Evolutionary conservation across 1,140 invertebrate species (phyloP).

Genomic region (Grapholita molesta): DNA sequence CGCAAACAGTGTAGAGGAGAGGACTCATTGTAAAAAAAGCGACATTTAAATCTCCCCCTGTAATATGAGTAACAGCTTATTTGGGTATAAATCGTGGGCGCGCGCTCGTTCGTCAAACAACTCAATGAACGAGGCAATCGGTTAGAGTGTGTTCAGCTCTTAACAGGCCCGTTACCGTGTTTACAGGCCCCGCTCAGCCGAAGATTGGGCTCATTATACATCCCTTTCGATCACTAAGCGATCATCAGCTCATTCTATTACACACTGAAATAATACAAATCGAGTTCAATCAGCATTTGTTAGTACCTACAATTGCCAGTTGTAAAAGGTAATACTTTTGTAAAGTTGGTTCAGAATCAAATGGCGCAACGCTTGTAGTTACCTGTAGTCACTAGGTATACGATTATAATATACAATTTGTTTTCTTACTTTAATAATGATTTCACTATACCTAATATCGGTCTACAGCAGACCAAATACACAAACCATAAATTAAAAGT

Average conservation of each 20-base stretch:
- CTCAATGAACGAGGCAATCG: conserved; percentile 60
- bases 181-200: conserved; percentile 28
- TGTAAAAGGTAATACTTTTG: background rate
- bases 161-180: conserved; percentile 43
- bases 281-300: background rate
- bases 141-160: conserved; percentile 56
- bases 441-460: too few species aligned
- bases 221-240: background rate
- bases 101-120: conserved; percentile 50
- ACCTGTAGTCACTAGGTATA: too few species aligned
- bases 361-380: too few species aligned
- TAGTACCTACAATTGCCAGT: too few species aligned
- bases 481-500: too few species aligned
- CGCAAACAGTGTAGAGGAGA: conserved; percentile 48
- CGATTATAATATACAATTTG: too few species aligned
- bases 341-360: background rate
- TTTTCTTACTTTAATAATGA: too few species aligned
- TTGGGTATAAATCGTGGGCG: conserved; percentile 52
- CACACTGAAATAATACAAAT: background rate
- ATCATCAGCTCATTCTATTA: background rate
- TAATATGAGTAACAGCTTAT: conserved; percentile 66
- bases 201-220: conserved; percentile 16
- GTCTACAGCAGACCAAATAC: too few species aligned
- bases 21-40: conserved; percentile 64
- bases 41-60: conserved; percentile 64